phyloP scores from a whole-genome alignment of 2,888 invertebrate genomes.

The Eledona agricola region DNA sequence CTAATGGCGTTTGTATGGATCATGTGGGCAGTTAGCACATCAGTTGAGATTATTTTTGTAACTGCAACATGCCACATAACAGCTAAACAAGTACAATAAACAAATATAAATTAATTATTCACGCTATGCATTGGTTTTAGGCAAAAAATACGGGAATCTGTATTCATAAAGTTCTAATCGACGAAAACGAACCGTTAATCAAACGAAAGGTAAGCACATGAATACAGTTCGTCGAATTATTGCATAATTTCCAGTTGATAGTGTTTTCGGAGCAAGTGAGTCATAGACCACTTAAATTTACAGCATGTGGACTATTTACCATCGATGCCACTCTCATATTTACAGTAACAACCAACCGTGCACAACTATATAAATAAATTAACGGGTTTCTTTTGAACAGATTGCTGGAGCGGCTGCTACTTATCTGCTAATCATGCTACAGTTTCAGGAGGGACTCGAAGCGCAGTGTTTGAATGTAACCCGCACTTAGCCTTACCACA shows the following conservation, averaged over 20 bases:
- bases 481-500: constrained; percentile 12
- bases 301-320: constrained; percentile 49
- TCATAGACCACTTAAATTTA: constrained; percentile 44
- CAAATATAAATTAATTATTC: constrained; percentile 1
- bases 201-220: constrained; percentile 26
- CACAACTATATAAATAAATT: constrained; percentile 3
- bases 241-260: constrained; percentile 45
- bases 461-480: constrained; percentile 42
- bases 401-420: constrained; percentile 61
- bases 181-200: constrained; percentile 22
- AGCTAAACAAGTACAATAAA: constrained; percentile 42
- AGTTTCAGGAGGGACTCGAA: constrained; percentile 61
- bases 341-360: constrained; percentile 47
- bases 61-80: constrained; percentile 44
- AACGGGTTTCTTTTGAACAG: constrained; percentile 49
- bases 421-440: constrained; percentile 62
- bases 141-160: constrained; percentile 40
- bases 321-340: constrained; percentile 48
- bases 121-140: constrained; percentile 31
- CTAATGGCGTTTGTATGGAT: constrained; percentile 38
- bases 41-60: constrained; percentile 39
- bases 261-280: constrained; percentile 50
- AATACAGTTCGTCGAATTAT: constrained; percentile 1
- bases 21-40: constrained; percentile 37
- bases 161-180: constrained; percentile 43